Evolutionary conservation across 2,888 invertebrate species (phyloP), one percentile per base, ranked within the genome.

Genomic region (Suillia variegata): DNA sequence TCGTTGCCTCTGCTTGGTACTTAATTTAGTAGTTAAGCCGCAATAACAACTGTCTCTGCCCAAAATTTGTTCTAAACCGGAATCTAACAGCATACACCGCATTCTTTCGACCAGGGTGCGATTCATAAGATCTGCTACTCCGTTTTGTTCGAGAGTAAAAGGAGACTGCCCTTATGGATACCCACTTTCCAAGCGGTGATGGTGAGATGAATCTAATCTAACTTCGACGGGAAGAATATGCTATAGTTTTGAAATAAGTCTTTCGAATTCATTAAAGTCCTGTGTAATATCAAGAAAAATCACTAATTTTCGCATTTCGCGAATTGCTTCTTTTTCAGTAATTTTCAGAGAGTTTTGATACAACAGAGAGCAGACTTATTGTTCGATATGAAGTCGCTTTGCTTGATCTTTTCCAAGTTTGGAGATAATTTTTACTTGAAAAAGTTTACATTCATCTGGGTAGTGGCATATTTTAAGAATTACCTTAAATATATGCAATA

Each of bases 371-470:
- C n/a, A n/a, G n/a, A n/a, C 21, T 62, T 62, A 4, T 69, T 54
- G 0, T 60, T 60, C 8, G 51, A 38, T 1, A 60, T 58, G 48
- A 65, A 62, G 13, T 55, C 54, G 34, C 63, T 53, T n/a, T 55
- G 34, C 26, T 59, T 66, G 21, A 65, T 56, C 1, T 66, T 56
- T 33, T 59, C 64, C 2, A 65, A 67, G 20, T 65, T 61, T 33
- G 62, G 59, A 34, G 62, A 50, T 31, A 76, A 81, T 75, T 65
- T 78, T 78, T 70, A 77, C 54, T 18, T 50, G 45, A 66, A 63
- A 38, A 63, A 62, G 45, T 66, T 68, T 34, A 67, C 66, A 17
- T 64, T 62, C n/a, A n/a, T n/a, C n/a, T n/a, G n/a, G n/a, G n/a
- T n/a, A n/a, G n/a, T n/a, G n/a, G n/a, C n/a, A n/a, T n/a, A n/a